Evolutionary conservation across 2,113 vertebrate genomes (phyloP).

Genomic region (Tachysurus vachellii): DNA sequence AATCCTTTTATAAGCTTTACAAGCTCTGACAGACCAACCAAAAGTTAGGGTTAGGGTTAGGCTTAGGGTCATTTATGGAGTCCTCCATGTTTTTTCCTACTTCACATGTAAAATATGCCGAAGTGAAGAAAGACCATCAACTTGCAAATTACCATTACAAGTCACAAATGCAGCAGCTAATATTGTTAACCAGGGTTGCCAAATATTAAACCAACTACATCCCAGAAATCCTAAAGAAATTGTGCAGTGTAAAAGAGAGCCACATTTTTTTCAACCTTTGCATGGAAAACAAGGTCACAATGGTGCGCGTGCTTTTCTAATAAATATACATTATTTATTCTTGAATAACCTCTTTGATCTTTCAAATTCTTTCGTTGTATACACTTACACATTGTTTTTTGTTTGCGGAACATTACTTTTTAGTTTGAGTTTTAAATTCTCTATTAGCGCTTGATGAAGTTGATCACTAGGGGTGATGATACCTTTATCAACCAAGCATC

Average conservation of each 20-base stretch:
- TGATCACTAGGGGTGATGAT: not conserved
- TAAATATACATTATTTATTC: not conserved
- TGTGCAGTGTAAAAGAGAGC: not conserved
- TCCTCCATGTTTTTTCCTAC: not conserved
- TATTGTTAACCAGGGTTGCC: not conserved
- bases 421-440: not conserved
- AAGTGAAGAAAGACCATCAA: not conserved
- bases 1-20: not conserved
- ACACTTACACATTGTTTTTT: too few relatives aligned
- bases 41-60: too few relatives aligned
- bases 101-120: not conserved
- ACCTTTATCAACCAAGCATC: not conserved
- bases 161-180: not conserved
- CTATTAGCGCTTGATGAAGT: not conserved
- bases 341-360: not conserved
- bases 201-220: not conserved
- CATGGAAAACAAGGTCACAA: not conserved
- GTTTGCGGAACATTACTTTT: too few relatives aligned
- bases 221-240: not conserved
- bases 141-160: not conserved
- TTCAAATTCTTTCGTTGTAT: not conserved
- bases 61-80: not conserved
- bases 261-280: not conserved
- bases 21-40: not conserved
- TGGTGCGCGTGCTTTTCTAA: not conserved